Evolutionary conservation across 1,140 invertebrate species (phyloP), one percentile per base, ranked within the genome.

Genomic region (Globodera rostochiensis): DNA sequence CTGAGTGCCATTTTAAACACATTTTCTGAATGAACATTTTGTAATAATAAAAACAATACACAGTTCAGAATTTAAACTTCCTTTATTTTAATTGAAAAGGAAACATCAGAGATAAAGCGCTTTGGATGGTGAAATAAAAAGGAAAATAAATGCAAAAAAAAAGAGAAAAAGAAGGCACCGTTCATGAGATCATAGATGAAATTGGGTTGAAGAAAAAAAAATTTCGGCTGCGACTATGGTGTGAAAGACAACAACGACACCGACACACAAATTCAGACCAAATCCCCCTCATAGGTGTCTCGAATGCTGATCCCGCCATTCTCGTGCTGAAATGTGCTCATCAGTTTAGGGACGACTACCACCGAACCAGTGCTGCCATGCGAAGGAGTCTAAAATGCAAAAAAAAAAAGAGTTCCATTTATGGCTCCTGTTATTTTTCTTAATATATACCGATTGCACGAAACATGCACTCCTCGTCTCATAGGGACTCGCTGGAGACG

Each of bases 321-420:
- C 46, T 78, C 49, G n/a, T 78, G 64, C 47, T 78, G 53, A 69
- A 78, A 78, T 45, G 77, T 78, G 46, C 77, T 78, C 77, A 78
- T 66, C 70, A 78, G 49, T 78, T 50, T 78, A 15, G 64, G 66
- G 3, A 19, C 21, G 1, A 49, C 19, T 9, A 66, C 45, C 70
- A 69, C 47, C 15, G 66, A 76, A 4, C 74, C 66, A n/a, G 50
- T 76, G 46, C 45, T 36, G 6, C 77, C 36, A 69, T 71, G 69
- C 5, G 46, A 15, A 13, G 69, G 69, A 36, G 69, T 71, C 69
- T 71, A 21, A 36, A 71, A 71, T 25, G 19, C 13, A 19, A 19
- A 5, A 15, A 64, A n/a, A 60, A 64, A 64, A 64, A 64, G 0
- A 6, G 25, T 70, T 70, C 53, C 8, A 53, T 53, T 53, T 53